Base-by-base conservation (phyloP, 2,797 vertebrate genomes). In the Buphagus erythrorhynchus region DNA sequence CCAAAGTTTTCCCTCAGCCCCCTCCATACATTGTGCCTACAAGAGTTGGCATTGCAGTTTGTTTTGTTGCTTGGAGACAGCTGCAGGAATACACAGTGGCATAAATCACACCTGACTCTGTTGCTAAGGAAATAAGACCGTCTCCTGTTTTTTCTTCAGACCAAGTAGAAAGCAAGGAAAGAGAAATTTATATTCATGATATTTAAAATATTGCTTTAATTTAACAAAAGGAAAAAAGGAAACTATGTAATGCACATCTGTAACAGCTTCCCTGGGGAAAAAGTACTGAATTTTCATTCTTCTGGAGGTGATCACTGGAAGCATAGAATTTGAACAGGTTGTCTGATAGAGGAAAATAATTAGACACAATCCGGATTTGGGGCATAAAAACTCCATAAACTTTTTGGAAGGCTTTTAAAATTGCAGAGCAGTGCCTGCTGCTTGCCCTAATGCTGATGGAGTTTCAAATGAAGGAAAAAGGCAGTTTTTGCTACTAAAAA, bases 91-190 rank as follows among this genome's bases (percentile, higher is more conserved):
- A 24, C 80, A 90, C 46, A 86, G 82, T 65, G 78, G 48, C 52
- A 96, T 72, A 95, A 95, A 96, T 95, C 92, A 96, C 95, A 95
- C 91, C 90, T 96, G 90, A 86, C 93, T 95, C 71, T 88, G 97
- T 98, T 98, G 95, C 97, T 97, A 97, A 90, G 97, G 96, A 95
- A 97, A 97, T 95, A 87, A 83, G 73, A 90, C 80, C 11, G 26
- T 95, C 91, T 96, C 72, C 48, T 80, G 52, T 82, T 95, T 92
- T 96, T 96, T 62, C 93, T 93, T 96, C 83, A 94, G 88, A 88
- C 84, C 59, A 83, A 69, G 42, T 75, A 91, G 86, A 20, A 74
- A 67, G 24, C 86, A 29, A 94, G 73, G 42, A 51, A 91, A 94
- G 84, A 29, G 48, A 89, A 93, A 95, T 95, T 95, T 4, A 3